Conservation (phyloP, 2,888 invertebrate genomes). For the Molanna angustata region DNA sequence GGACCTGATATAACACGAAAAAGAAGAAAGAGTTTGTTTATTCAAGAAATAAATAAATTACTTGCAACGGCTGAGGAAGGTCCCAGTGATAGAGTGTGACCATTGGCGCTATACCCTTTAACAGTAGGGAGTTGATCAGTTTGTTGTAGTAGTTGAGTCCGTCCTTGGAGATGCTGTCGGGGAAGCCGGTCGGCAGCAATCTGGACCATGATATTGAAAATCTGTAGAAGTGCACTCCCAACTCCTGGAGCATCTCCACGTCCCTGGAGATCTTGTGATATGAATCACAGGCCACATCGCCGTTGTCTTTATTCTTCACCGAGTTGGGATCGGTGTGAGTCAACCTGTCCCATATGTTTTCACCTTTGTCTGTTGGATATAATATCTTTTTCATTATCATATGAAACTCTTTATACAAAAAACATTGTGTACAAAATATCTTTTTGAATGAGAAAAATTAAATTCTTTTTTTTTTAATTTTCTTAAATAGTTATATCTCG, state of each 20-base stretch:
- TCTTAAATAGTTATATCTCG: too few relatives aligned
- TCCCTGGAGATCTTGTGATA: constrained; percentile 60
- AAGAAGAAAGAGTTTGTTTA: too few relatives aligned
- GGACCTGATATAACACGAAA: too few relatives aligned
- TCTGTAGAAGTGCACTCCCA: constrained; percentile 53
- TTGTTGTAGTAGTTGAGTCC: constrained; percentile 64
- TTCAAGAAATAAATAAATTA: too few relatives aligned
- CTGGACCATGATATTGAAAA: constrained; percentile 66
- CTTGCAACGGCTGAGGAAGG: constrained; percentile 45
- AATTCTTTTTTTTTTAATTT: too few relatives aligned
- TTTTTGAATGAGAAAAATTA: too few relatives aligned
- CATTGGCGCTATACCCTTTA: constrained; percentile 56
- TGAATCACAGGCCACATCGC: constrained; percentile 64
- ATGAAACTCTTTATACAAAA: too few relatives aligned
- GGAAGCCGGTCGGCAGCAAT: constrained; percentile 57
- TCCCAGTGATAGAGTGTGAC: constrained; percentile 62
- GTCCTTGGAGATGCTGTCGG: constrained; percentile 50
- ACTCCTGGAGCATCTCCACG: constrained; percentile 44
- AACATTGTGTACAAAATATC: too few relatives aligned
- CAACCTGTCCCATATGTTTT: constrained; percentile 30
- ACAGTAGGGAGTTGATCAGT: constrained; percentile 57
- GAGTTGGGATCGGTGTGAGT: constrained; percentile 15
- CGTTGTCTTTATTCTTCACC: constrained; percentile 36
- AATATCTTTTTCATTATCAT: too few relatives aligned
- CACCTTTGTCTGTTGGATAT: constrained; percentile 31